Conservation (phyloP, 2,113 vertebrate species). For the Siniperca chuatsi region DNA sequence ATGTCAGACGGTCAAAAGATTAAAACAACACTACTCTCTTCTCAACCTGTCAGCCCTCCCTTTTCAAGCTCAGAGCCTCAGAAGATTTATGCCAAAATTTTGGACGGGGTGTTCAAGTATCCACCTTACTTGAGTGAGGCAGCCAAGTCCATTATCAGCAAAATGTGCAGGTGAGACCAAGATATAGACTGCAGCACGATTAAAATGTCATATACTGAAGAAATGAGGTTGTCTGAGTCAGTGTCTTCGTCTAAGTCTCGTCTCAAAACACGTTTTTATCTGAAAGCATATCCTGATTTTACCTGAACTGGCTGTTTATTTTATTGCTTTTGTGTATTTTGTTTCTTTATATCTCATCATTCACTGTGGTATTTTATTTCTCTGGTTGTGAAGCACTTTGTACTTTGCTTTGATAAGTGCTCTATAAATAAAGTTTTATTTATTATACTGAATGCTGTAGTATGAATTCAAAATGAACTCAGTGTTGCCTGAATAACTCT, state of each 20-base stretch:
- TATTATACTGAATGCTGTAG: too few relatives aligned
- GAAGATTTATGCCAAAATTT: constrained; percentile 87
- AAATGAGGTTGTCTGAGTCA: too few relatives aligned
- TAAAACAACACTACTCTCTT: constrained; percentile 8
- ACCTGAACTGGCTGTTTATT: too few relatives aligned
- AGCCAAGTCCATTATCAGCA: constrained; percentile 85
- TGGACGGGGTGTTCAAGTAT: constrained; percentile 85
- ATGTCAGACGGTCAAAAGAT: background rate
- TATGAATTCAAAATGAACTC: background rate
- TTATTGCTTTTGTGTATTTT: too few relatives aligned
- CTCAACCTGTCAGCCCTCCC: constrained; percentile 79
- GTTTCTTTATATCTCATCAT: too few relatives aligned
- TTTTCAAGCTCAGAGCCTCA: constrained; percentile 88
- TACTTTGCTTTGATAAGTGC: too few relatives aligned
- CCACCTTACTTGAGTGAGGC: constrained; percentile 84
- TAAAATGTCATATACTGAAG: background rate
- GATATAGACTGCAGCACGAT: background rate
- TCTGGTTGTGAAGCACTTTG: too few relatives aligned
- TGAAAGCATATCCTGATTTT: too few relatives aligned
- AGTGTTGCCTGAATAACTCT: constrained; percentile 6
- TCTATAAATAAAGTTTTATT: too few relatives aligned
- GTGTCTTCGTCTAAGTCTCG: too few relatives aligned
- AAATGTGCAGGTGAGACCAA: constrained; percentile 85
- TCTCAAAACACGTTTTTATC: too few relatives aligned
- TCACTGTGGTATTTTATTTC: too few relatives aligned